Base-by-base conservation (phyloP, 2,888 invertebrate species). In the Bugulina stolonifera region DNA sequence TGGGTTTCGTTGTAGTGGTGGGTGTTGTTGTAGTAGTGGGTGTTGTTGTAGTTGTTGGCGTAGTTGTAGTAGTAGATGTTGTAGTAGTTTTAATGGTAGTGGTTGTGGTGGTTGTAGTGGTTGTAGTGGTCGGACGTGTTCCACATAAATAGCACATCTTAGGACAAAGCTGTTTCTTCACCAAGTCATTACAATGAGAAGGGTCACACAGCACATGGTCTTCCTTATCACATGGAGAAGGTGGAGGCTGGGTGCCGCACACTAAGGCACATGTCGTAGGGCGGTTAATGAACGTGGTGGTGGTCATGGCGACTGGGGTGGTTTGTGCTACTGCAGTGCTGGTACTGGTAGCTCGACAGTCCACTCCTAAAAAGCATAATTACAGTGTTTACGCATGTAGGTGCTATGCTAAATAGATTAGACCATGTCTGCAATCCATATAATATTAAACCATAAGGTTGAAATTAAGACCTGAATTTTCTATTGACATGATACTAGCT, bases 21-120 rank as follows among this genome's bases (percentile, higher is more conserved):
- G 43, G 43, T 43, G 43, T 43, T 43, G 43, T 43, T 10, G 43
- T 43, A 10, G 43, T 43, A 43, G 43, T 5, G 3, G 3, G 3
- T 10, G 43, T 43, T 43, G 43, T 43, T 43, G 43, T 43, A 18
- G 43, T 43, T 43, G 43, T 5, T 43, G 43, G 3, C 18, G 43
- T 43, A 10, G 43, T 43, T 43, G 43, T 5, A 10, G 43, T 43
- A 18, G 43, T 43, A 10, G 43, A 43, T 10, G 43, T 64, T 5
- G 14, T 64, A 29, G 34, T 64, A 5, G 64, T 64, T 32, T 32
- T 64, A 18, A 27, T 64, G 29, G 27, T 34, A n/a, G n/a, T n/a
- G 27, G 27, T 64, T 14, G 64, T 64, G 22, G 64, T 64, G 2
- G 64, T 64, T 25, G 64, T 64, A n/a, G 64, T 64, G 32, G 64